Base-by-base conservation (phyloP, 2,888 invertebrate genomes). In the Drosophila bunnanda region DNA sequence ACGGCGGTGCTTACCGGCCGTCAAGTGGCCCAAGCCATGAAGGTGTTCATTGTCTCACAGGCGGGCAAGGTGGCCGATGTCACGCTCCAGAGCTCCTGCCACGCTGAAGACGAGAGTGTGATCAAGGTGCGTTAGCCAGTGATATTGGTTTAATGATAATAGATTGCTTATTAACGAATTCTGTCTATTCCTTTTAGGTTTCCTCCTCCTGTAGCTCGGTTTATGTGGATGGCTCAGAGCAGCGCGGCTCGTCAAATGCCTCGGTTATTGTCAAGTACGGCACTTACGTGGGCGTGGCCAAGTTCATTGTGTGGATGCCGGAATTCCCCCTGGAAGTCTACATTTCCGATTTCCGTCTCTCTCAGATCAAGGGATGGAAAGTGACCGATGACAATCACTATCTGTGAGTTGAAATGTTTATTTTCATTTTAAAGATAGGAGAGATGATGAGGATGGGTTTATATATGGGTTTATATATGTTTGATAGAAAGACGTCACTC, bases 241-340 rank as follows among this genome's bases (percentile, higher is more conserved):
- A 97, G 72, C 95, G 98, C 2, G 98, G 98, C 17, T 98, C 98
- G 0, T 97, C 97, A 41, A 98, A 98, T 90, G 98, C 98, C 2
- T 97, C 98, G 0, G 96, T 99, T 36, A 95, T 98, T 58, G 98
- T 98, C 57, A 97, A 97, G 92, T 97, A 97, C 90, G 98, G 97
- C 32, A 97, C 97, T 2, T 97, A 97, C 92, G 96, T 96, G 28
- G 98, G 98, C 15, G 93, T 96, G 74, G 97, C 98, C 3, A 95
- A 96, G 71, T 97, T 98, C 92, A 97, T 96, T 20, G 98, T 99
- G 2, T 99, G 99, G 98, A 97, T 98, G 96, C 98, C 99, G 0
- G 98, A 98, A 91, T 96, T 98, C 89, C 97, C 98, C 0, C 93
- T 99, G 65, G 97, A 98, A 91, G 95, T 99, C 34, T 96, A 96